phyloP scores from a whole-genome alignment of 2,888 invertebrate species.

The Lysandra bellargus region DNA sequence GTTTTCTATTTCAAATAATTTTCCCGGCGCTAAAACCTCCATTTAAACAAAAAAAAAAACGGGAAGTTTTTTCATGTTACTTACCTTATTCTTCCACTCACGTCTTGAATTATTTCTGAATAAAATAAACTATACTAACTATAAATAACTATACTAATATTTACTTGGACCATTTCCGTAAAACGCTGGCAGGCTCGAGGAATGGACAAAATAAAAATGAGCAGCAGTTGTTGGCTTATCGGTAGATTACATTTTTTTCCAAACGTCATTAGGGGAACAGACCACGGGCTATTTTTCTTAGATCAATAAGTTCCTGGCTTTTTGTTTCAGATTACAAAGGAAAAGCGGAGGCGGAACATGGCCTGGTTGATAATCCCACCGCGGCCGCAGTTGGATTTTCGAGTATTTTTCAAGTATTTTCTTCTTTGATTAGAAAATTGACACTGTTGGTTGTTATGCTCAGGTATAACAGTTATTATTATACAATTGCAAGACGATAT shows the following conservation, averaged over 20 bases:
- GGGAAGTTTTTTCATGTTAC: no score
- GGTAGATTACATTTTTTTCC: conserved; percentile 73
- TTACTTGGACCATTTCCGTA: conserved; percentile 48
- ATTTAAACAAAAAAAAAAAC: no score
- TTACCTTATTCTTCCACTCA: no score
- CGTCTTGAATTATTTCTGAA: no score
- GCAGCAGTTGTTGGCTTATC: conserved; percentile 77
- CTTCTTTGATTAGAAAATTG: neutral
- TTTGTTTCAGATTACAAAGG: conserved; percentile 20
- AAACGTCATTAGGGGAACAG: conserved; percentile 66
- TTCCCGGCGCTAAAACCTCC: no score
- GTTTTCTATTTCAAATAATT: no score
- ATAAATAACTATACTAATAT: neutral
- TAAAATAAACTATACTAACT: neutral
- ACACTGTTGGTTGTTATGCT: neutral
- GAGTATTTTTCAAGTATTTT: no score
- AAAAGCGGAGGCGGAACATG: neutral
- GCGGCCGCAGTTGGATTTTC: neutral
- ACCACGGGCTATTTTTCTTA: conserved; percentile 53
- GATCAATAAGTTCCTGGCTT: conserved; percentile 43
- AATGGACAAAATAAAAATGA: conserved; percentile 78
- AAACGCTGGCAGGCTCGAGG: conserved; percentile 72
- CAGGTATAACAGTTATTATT: neutral
- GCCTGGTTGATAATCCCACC: neutral
- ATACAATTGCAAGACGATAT: neutral